Conservation (phyloP, 2,888 invertebrate species). For the Nowickia ferox region DNA sequence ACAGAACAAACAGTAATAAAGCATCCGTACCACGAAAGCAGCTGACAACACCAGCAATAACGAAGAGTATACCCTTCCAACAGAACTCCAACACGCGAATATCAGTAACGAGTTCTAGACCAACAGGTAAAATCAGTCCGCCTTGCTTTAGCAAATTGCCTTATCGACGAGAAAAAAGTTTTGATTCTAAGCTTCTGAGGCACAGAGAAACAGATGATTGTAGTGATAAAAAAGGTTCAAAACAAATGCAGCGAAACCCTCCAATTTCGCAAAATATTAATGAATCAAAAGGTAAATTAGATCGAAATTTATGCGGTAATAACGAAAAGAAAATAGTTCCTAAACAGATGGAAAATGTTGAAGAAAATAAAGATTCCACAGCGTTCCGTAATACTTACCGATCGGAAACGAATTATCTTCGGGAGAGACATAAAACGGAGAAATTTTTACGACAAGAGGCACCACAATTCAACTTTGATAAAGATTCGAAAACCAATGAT, state of each 20-base stretch:
- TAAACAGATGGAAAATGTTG: neutral
- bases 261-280: neutral
- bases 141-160: slow-evolving; percentile 18
- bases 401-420: neutral
- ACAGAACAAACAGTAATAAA: slow-evolving; percentile 43
- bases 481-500: neutral
- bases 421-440: neutral
- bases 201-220: slow-evolving; percentile 31
- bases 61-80: slow-evolving; percentile 9
- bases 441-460: neutral
- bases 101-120: neutral
- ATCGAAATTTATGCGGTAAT: neutral
- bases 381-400: neutral
- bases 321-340: neutral
- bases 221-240: neutral
- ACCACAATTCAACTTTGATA: neutral
- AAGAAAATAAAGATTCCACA: neutral
- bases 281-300: neutral
- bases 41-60: neutral
- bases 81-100: neutral
- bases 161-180: slow-evolving; percentile 77
- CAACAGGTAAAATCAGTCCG: neutral
- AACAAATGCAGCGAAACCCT: neutral
- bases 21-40: slow-evolving; percentile 29
- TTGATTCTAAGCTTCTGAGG: slow-evolving; percentile 74